phyloP scores from a whole-genome alignment of 2,797 vertebrate species.

The Mareca penelope region DNA sequence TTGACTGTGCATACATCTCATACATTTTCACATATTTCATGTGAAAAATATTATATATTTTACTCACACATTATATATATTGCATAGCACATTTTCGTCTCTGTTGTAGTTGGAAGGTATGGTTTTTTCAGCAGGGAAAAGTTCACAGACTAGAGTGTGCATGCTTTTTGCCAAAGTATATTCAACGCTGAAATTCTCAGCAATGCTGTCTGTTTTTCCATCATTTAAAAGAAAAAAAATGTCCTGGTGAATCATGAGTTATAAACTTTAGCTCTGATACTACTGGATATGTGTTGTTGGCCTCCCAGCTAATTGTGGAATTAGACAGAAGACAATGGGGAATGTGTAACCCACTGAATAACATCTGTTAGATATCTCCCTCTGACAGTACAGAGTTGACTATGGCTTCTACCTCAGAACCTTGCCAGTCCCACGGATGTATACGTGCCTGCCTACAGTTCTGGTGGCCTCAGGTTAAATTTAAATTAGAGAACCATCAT shows the following conservation, averaged over 20 bases:
- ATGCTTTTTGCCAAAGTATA: neutral
- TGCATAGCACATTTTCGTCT: neutral
- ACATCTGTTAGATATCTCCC: neutral
- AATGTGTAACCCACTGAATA: neutral
- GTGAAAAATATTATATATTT: neutral
- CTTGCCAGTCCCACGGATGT: neutral
- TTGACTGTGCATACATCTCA: neutral
- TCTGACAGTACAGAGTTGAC: neutral
- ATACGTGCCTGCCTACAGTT: neutral
- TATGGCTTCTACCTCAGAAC: neutral
- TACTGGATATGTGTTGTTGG: neutral
- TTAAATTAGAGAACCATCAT: neutral
- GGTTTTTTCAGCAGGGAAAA: neutral
- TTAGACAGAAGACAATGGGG: neutral
- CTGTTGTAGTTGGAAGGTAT: neutral
- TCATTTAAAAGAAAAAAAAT: neutral
- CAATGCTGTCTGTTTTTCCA: neutral
- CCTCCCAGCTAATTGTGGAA: neutral
- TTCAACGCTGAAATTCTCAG: neutral
- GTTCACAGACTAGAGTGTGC: neutral
- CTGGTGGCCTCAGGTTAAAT: neutral
- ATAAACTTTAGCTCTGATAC: neutral
- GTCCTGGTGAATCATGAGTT: neutral
- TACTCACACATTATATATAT: neutral
- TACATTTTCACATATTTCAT: neutral